phyloP scores from a whole-genome alignment of 2,888 invertebrate genomes.

The Piscicola geometra region DNA sequence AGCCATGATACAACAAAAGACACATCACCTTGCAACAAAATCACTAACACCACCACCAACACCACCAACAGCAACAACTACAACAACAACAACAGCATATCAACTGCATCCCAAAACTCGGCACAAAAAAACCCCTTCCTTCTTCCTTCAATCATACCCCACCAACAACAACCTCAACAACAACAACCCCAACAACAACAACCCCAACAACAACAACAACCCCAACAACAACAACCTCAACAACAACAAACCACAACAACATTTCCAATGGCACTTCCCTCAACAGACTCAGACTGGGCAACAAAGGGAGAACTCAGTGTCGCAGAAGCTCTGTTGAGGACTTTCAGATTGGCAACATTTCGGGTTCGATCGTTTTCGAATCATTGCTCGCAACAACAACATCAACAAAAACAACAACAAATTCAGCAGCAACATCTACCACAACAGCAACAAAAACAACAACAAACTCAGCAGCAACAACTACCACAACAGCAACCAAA shows the following conservation, averaged over 20 bases:
- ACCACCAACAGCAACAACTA: not conserved
- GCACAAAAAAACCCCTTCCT: too few relatives aligned
- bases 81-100: too few relatives aligned
- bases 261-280: constrained; percentile 14
- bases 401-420: constrained; percentile 3
- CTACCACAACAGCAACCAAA: not conserved
- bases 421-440: not conserved
- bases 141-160: too few relatives aligned
- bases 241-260: not conserved
- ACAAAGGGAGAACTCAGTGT: constrained; percentile 33
- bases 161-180: too few relatives aligned
- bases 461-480: not conserved
- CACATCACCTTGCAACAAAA: not conserved
- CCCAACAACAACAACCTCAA: too few relatives aligned
- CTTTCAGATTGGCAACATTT: constrained; percentile 43
- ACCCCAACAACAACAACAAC: too few relatives aligned
- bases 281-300: constrained; percentile 15
- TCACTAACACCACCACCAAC: not conserved
- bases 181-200: too few relatives aligned
- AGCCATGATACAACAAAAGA: not conserved
- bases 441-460: not conserved
- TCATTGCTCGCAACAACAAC: not conserved
- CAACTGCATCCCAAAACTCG: too few relatives aligned
- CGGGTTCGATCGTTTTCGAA: constrained; percentile 36
- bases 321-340: constrained; percentile 41